phyloP scores from a whole-genome alignment of 2,888 invertebrate species.

The Microctonus brassicae region DNA sequence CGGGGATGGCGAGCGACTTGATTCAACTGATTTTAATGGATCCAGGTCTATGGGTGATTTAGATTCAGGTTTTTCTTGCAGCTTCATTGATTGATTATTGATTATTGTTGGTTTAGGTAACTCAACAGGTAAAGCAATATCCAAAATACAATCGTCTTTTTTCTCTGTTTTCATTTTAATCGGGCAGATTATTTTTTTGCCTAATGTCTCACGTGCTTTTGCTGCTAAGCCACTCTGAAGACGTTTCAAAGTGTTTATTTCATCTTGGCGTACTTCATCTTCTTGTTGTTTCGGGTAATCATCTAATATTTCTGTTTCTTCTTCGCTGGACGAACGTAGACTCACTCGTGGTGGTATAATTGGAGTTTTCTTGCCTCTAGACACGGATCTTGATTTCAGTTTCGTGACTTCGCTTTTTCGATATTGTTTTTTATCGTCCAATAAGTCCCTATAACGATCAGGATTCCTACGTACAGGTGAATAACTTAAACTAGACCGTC shows the following conservation, averaged over 20 bases:
- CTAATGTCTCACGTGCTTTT: constrained; percentile 80
- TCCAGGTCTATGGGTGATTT: constrained; percentile 51
- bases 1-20: constrained; percentile 64
- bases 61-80: constrained; percentile 38
- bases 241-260: constrained; percentile 77
- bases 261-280: constrained; percentile 77
- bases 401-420: constrained; percentile 66
- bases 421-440: constrained; percentile 74
- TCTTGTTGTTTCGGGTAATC: constrained; percentile 69
- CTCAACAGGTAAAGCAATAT: constrained; percentile 66
- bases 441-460: constrained; percentile 78
- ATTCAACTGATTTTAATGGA: constrained; percentile 54
- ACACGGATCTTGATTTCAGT: constrained; percentile 53
- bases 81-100: neutral
- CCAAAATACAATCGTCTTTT: constrained; percentile 54
- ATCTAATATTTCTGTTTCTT: constrained; percentile 71
- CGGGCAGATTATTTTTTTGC: constrained; percentile 71
- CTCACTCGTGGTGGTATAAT: constrained; percentile 64
- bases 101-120: constrained; percentile 49
- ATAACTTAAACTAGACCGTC: constrained; percentile 74
- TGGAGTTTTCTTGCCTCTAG: constrained; percentile 53
- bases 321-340: constrained; percentile 66
- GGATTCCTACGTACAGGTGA: constrained; percentile 79
- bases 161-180: constrained; percentile 59
- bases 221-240: constrained; percentile 77